Percentiles rank a stretch among this genome's conserved stretches.
Evolutionary conservation across 1,140 invertebrate genomes (phyloP).

Genomic region (Drosophila burlai): DNA sequence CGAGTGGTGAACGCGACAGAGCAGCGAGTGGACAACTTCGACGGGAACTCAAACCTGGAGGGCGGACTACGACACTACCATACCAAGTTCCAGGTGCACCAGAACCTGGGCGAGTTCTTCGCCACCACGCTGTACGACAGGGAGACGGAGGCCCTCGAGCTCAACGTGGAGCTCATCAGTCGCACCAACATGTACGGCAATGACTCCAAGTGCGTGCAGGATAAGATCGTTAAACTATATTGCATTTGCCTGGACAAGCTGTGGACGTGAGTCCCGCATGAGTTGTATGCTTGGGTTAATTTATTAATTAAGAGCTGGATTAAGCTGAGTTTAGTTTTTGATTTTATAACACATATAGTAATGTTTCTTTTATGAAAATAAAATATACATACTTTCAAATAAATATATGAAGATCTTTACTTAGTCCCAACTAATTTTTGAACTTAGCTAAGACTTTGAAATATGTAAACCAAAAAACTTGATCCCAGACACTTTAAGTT

Average conservation of each 20-base stretch:
- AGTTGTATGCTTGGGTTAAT: not conserved
- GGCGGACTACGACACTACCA: conserved; percentile 16
- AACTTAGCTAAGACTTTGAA: too few species aligned
- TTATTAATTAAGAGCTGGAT: too few species aligned
- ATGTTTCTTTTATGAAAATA: too few species aligned
- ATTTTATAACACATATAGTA: too few species aligned
- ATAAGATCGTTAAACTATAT: conserved; percentile 86
- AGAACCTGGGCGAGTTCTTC: conserved; percentile 87
- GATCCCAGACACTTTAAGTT: too few species aligned
- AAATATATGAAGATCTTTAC: too few species aligned
- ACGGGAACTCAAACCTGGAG: not conserved
- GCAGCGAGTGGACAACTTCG: not conserved
- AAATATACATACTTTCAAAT: too few species aligned
- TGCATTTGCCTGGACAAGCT: conserved; percentile 69
- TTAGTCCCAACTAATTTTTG: too few species aligned
- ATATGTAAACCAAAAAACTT: too few species aligned
- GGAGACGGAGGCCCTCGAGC: conserved; percentile 31
- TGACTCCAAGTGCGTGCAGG: conserved; percentile 85
- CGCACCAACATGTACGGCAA: conserved; percentile 87
- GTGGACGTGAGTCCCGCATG: not conserved
- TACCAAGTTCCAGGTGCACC: conserved; percentile 47
- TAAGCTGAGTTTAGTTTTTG: too few species aligned
- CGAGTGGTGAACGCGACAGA: conserved; percentile 26
- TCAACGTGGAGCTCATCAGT: conserved; percentile 86
- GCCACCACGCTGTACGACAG: conserved; percentile 85